Evolutionary conservation across 2,113 vertebrate species (phyloP).

Genomic region (Rhegmatorhina hoffmannsi): DNA sequence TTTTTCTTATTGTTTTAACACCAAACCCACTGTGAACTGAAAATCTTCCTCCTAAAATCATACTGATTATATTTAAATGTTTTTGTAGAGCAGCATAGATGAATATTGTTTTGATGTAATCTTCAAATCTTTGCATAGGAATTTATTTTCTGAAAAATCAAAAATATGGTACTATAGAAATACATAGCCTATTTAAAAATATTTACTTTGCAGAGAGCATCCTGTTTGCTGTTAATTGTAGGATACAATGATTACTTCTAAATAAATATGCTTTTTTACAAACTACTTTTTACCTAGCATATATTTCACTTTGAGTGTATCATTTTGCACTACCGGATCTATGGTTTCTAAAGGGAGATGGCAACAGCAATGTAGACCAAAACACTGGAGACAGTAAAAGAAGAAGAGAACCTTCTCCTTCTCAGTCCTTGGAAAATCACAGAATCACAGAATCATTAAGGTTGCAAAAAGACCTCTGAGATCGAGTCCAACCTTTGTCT

Average conservation of each 20-base stretch:
- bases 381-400: neutral
- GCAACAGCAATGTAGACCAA: neutral
- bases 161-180: neutral
- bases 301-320: neutral
- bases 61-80: neutral
- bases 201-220: neutral
- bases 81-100: neutral
- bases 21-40: neutral
- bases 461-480: neutral
- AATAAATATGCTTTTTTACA: neutral
- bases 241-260: neutral
- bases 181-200: neutral
- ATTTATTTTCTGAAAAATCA: neutral
- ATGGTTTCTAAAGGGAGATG: neutral
- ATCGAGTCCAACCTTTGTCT: neutral
- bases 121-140: neutral
- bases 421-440: neutral
- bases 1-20: neutral
- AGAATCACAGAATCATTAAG: neutral
- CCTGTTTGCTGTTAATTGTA: neutral
- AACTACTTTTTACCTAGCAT: neutral
- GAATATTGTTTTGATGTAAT: neutral
- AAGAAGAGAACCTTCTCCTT: neutral
- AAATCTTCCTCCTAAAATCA: neutral
- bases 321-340: neutral